Evolutionary conservation across 2,113 vertebrate genomes (phyloP).

Genomic region (Esox niger): DNA sequence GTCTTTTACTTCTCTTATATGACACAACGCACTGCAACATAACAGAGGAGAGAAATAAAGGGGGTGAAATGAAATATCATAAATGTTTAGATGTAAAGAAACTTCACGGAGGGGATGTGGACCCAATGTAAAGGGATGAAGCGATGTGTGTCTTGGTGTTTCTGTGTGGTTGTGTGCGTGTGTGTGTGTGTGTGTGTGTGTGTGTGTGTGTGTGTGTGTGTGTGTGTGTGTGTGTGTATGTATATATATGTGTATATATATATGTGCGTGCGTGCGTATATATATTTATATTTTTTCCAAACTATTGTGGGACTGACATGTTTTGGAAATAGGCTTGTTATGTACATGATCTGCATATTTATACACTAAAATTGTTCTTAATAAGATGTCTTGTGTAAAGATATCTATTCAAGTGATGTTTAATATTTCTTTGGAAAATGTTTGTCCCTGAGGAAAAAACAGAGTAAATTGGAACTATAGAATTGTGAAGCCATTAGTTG

Average conservation of each 20-base stretch:
- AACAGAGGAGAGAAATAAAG: conserved; percentile 37
- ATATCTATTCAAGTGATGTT: not conserved
- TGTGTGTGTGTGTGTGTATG: too few relatives aligned
- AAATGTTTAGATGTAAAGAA: conserved; percentile 18
- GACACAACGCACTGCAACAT: conserved; percentile 31
- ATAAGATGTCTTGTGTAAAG: not conserved
- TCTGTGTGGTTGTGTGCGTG: not conserved
- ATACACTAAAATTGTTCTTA: conserved; percentile 7
- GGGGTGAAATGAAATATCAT: conserved; percentile 25
- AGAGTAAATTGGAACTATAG: not conserved
- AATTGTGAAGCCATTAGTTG: not conserved
- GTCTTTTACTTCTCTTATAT: conserved; percentile 28
- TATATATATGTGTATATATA: too few relatives aligned
- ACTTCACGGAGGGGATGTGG: conserved; percentile 17
- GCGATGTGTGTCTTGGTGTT: not conserved
- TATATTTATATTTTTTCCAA: not conserved
- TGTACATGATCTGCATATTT: not conserved
- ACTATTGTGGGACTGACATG: not conserved
- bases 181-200: not conserved
- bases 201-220: too few relatives aligned
- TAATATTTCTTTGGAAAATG: not conserved
- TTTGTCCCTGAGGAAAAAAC: not conserved
- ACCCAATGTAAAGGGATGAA: conserved; percentile 3
- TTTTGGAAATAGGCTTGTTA: not conserved
- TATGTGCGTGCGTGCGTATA: too few relatives aligned